Evolutionary conservation across 2,797 vertebrate species (phyloP), one percentile per base, ranked within the genome.

Genomic region (Nothura maculosa): DNA sequence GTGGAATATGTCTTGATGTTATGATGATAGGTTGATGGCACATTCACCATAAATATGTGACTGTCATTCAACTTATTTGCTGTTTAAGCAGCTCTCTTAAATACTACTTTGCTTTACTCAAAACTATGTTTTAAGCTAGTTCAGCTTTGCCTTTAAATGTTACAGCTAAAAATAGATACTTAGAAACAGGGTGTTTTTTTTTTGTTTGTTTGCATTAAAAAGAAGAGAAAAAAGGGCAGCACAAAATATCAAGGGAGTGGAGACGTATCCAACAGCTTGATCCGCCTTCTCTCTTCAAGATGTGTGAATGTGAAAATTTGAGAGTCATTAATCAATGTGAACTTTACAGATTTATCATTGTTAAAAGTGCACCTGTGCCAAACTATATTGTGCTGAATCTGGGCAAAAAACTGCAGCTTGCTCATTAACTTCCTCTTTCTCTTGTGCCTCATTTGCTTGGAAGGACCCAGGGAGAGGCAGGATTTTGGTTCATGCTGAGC

Each of bases 321-420:
- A 55, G 43, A 68, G 90, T 82, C 92, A 97, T 97, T 97, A 96
- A 97, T 96, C 94, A 97, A 74, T 18, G 67, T 74, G 91, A 85
- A 86, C 81, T 94, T 96, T 73, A 77, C 62, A 81, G 79, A 94
- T 94, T 90, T 72, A 93, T 95, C 90, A 81, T 80, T 80, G 90
- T 87, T 96, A 77, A 87, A 87, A 75, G 58, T 66, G 66, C 96
- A 96, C 92, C 94, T 96, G 95, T 90, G 85, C 85, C 66, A 75
- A 69, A 52, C 27, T 92, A 60, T 32, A 60, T 89, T 95, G 55
- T 97, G 96, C 94, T 96, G 96, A 97, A 82, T 76, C 73, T 25
- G 20, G 54, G 67, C 0, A 66, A 73, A 89, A 84, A 63, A 58
- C 36, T 21, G 74, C 74, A 92, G 68, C 36, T 13, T 75, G 32